Percentiles rank a stretch among this genome's conserved stretches.
These are phyloP conservation scores for Lycia hirtaria DNA, from an alignment of 2,888 invertebrate genomes.

Conservation along the genomic window DNA sequence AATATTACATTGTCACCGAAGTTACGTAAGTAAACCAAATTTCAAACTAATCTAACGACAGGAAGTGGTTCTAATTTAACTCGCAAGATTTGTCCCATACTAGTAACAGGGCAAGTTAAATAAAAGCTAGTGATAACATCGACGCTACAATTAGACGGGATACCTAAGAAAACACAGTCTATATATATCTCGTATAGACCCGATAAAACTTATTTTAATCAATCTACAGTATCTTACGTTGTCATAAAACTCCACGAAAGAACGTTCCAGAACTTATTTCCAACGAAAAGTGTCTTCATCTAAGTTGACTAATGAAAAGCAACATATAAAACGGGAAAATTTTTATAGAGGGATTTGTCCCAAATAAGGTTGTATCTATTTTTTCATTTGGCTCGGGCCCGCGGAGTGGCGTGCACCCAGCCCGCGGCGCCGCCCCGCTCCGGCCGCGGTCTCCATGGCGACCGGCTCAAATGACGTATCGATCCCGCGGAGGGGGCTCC, in stretches of 20 bases:
- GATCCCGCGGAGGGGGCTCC: conserved; percentile 77
- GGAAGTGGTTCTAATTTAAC: too few relatives aligned
- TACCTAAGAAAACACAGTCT: neutral
- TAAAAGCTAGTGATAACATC: too few relatives aligned
- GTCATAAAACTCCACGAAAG: conserved; percentile 19
- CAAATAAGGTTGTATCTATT: conserved; percentile 76
- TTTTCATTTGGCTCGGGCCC: conserved; percentile 70
- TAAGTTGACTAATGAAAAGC: conserved; percentile 43
- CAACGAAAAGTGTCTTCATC: conserved; percentile 35
- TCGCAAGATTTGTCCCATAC: too few relatives aligned
- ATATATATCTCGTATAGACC: neutral
- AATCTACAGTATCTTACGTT: conserved; percentile 6
- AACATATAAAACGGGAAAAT: conserved; percentile 59
- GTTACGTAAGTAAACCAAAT: too few relatives aligned
- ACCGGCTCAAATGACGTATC: conserved; percentile 86
- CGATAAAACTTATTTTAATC: conserved; percentile 3
- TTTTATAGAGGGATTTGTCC: conserved; percentile 73
- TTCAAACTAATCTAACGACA: too few relatives aligned
- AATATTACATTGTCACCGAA: too few relatives aligned
- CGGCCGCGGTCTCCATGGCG: conserved; percentile 85
- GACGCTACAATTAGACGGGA: neutral
- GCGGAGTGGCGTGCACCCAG: conserved; percentile 76
- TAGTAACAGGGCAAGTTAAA: too few relatives aligned
- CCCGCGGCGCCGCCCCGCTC: conserved; percentile 83
- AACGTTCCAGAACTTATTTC: conserved; percentile 26